A percentile compares a stretch with the other conserved stretches of the same genome.
Evolutionary conservation across 2,888 invertebrate genomes (phyloP).

Genomic region (Prostheceraeus crozeri): DNA sequence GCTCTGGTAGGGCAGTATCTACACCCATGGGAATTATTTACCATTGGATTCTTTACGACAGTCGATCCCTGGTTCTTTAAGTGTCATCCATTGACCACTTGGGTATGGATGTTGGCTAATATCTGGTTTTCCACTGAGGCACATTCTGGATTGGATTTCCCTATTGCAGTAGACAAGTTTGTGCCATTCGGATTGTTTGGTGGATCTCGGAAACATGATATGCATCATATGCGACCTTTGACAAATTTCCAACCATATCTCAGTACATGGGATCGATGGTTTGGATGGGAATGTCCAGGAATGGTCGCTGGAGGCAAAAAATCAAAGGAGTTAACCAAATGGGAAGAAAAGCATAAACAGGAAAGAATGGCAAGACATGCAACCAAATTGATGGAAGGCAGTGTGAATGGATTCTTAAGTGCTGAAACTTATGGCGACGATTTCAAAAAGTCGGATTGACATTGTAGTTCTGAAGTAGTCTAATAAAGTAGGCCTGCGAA

Average conservation of each 20-base stretch:
- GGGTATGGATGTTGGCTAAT: constrained; percentile 56
- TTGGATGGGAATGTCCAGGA: constrained; percentile 52
- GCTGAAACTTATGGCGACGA: too few species aligned
- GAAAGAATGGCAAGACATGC: constrained; percentile 30
- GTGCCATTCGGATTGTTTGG: constrained; percentile 53
- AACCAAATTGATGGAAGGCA: constrained; percentile 36
- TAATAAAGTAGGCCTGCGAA: too few species aligned
- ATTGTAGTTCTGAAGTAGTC: too few species aligned
- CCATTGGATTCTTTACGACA: constrained; percentile 58
- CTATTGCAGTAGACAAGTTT: constrained; percentile 55
- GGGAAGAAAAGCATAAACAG: constrained; percentile 44
- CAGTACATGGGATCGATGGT: constrained; percentile 55
- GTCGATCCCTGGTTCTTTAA: constrained; percentile 54
- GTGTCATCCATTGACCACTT: constrained; percentile 57
- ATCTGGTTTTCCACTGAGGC: constrained; percentile 58
- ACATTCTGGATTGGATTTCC: constrained; percentile 58
- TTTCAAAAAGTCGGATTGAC: too few species aligned
- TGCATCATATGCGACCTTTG: constrained; percentile 58
- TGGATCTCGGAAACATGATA: constrained; percentile 59
- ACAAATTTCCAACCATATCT: constrained; percentile 59
- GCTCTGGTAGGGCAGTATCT: constrained; percentile 58
- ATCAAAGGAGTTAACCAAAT: constrained; percentile 46
- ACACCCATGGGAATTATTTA: constrained; percentile 59
- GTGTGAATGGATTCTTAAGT: constrained; percentile 34
- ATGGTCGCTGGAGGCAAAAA: constrained; percentile 50